Evolutionary conservation across 2,797 vertebrate species (phyloP), one percentile per base, ranked within the genome.

Genomic region (Sebastes hopkinsi): DNA sequence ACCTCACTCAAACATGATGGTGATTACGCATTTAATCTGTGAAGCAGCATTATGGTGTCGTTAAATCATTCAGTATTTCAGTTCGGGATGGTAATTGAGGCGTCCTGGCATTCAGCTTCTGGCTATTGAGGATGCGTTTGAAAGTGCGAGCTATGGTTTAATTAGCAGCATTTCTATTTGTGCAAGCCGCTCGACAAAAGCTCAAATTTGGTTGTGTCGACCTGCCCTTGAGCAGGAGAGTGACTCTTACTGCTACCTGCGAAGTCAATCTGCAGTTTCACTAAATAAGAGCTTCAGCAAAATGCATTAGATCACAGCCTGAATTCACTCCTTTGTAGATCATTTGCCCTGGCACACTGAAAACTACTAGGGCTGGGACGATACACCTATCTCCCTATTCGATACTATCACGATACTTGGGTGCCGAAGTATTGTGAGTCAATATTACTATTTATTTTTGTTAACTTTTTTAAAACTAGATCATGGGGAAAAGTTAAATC

Each of bases 101-200:
- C 7, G 0, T 34, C 54, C 34, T 50, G 38, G 38, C 55, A 20
- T 73, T 82, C 79, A 82, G 64, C 67, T 38, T 56, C 36, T 29
- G 50, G 38, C 66, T 80, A n/a, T 58, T 32, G 29, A 60, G 46
- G 36, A 81, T 65, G 25, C 25, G 60, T 76, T 87, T 82, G 69
- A 38, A 67, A 75, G 62, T 62, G 32, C 66, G 22, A 73, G 20
- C 16, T 32, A 4, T 61, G 18, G 64, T 69, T 80, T 78, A 72
- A 78, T 75, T 38, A 13, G 36, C 14, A 8, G 25, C 22, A 59
- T 77, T 75, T 67, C 25, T 58, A 3, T 54, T 58, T 73, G 46
- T 74, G 46, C 68, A 71, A 73, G 1, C 34, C 11, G 12, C 27
- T 71, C 1, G 2, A 38, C 38, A 38, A 82, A 70, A 83, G 74